Evolutionary conservation across 2,113 vertebrate species (phyloP).

Genomic region (Irena cyanogastra): DNA sequence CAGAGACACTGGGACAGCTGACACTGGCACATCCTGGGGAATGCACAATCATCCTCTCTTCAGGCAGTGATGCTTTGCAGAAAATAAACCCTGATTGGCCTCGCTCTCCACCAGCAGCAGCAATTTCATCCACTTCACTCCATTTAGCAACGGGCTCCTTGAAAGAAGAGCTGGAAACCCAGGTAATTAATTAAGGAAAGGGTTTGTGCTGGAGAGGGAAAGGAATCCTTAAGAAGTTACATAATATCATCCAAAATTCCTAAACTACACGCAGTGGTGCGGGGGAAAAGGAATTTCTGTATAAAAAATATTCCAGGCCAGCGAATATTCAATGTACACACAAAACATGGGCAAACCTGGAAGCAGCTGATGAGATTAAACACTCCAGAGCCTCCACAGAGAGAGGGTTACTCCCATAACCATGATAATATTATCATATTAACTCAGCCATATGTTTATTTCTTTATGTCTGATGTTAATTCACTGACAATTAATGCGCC

Average conservation of each 20-base stretch:
- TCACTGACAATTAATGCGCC: background rate
- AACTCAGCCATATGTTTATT: background rate
- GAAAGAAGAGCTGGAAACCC: background rate
- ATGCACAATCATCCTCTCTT: background rate
- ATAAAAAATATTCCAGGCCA: background rate
- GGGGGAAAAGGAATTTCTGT: background rate
- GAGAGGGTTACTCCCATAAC: background rate
- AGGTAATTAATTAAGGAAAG: conserved; percentile 17
- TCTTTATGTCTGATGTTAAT: background rate
- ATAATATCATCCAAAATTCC: background rate
- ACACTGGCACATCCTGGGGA: background rate
- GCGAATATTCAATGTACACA: background rate
- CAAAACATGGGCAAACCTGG: background rate
- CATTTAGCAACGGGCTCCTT: background rate
- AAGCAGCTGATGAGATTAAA: background rate
- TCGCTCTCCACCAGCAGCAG: conserved; percentile 30
- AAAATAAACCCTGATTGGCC: conserved; percentile 1
- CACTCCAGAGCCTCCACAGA: background rate
- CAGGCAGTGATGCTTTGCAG: conserved; percentile 8
- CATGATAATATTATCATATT: background rate
- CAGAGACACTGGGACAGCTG: background rate
- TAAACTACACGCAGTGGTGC: background rate
- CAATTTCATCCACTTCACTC: conserved; percentile 35
- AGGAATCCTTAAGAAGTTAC: background rate
- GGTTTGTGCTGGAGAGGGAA: background rate